phyloP scores from a whole-genome alignment of 1,140 invertebrate genomes.

The Drosophila asahinai region DNA sequence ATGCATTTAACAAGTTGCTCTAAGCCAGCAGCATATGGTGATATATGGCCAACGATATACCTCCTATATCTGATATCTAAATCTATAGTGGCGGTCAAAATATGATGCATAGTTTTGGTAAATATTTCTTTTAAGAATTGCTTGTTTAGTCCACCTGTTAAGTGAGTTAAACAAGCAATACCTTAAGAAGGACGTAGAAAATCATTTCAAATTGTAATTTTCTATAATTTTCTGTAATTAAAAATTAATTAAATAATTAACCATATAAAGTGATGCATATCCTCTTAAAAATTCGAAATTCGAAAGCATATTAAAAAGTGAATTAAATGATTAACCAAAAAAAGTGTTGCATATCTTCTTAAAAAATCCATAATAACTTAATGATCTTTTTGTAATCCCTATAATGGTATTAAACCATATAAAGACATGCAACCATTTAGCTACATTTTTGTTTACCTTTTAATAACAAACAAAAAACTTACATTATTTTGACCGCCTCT shows the following conservation, averaged over 20 bases:
- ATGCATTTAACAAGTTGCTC: slow-evolving; percentile 35
- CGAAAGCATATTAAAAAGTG: too few species aligned
- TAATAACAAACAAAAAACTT: not conserved
- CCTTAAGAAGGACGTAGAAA: too few species aligned
- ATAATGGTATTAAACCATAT: too few species aligned
- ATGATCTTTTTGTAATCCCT: too few species aligned
- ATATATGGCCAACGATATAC: not conserved
- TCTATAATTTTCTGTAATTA: not conserved
- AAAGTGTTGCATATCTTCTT: too few species aligned
- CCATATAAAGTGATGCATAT: too few species aligned
- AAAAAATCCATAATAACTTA: too few species aligned
- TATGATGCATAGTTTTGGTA: not conserved
- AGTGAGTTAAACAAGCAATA: not conserved
- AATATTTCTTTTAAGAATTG: too few species aligned
- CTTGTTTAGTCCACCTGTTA: not conserved
- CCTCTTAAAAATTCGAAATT: not conserved
- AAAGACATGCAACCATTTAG: too few species aligned
- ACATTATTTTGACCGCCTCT: slow-evolving; percentile 7
- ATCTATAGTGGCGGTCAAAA: not conserved
- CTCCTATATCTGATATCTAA: not conserved
- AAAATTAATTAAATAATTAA: too few species aligned
- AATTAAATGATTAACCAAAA: too few species aligned
- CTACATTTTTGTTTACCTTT: too few species aligned
- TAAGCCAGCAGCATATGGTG: not conserved
- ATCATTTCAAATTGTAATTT: not conserved